Evolutionary conservation across 2,797 vertebrate genomes (phyloP).

Genomic region (Pseudotriccus pelzelni): DNA sequence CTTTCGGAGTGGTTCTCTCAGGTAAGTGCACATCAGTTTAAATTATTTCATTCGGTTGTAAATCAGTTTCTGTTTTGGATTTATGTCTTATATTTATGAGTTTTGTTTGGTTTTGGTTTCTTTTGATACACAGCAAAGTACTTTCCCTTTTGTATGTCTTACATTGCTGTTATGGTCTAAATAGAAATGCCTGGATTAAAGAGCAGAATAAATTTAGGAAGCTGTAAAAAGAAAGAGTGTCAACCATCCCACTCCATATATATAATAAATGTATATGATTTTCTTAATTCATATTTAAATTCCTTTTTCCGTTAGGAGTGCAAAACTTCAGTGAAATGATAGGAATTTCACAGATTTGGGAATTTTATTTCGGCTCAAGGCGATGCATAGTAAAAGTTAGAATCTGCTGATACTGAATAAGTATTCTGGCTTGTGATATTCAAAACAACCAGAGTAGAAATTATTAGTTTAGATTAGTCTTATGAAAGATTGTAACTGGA

Average conservation of each 20-base stretch:
- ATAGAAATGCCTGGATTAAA: not conserved
- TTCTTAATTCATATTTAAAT: not conserved
- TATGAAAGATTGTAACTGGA: not conserved
- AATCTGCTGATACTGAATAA: not conserved
- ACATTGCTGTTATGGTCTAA: not conserved
- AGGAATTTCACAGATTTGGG: not conserved
- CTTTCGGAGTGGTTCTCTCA: slow-evolving; percentile 97
- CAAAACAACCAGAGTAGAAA: not conserved
- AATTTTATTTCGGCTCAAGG: not conserved
- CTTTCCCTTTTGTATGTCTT: not conserved
- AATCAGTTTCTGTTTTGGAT: not conserved
- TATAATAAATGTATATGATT: not conserved
- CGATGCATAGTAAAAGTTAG: not conserved
- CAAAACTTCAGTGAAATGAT: not conserved
- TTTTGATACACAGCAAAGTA: not conserved
- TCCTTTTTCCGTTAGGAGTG: not conserved
- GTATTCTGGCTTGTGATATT: not conserved
- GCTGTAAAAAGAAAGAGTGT: not conserved
- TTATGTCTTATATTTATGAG: not conserved
- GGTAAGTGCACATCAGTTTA: slow-evolving; percentile 71
- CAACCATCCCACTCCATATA: not conserved
- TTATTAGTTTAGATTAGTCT: not conserved
- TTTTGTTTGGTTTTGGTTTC: not conserved
- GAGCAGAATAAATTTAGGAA: not conserved
- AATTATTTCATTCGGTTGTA: not conserved